Base-by-base conservation (phyloP, 2,888 invertebrate genomes). In the Aleiodes alternator region DNA sequence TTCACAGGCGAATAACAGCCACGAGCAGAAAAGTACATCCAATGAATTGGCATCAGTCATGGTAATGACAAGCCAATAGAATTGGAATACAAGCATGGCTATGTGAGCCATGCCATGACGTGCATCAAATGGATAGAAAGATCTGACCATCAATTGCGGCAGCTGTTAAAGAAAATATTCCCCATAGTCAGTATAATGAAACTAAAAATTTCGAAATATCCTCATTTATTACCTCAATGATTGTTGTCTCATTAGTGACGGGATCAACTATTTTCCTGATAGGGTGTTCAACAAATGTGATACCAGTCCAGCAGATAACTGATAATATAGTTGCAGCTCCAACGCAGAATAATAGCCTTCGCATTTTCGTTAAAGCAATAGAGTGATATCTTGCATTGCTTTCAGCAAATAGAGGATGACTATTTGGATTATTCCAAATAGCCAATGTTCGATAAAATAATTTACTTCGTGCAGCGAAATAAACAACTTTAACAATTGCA, bases 1-100 rank as follows among this genome's bases (percentile, higher is more conserved):
- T 83, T 96, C 96, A 83, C 96, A 96, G 0, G 96, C 95, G 84
- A 95, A 96, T 76, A 96, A 93, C 80, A 96, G 85, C 95, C 95
- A 96, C 0, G 95, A 96, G 86, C 96, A 96, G 90, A 96, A 96
- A 82, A 96, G 90, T 0, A 95, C 93, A 85, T 96, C 96, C 57
- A 92, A 77, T n/a, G 92, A 87, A 82, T 92, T 93, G 0, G 92
- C 90, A 56, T 93, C 92, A 0, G 91, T 83, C 92, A 94, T 92
- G 0, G 94, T 90, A 84, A 94, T 93, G 7, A 94, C 81, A 0
- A 95, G 88, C 91, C 93, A 95, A 85, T 94, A 94, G 14, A 94
- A 90, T 92, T 94, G 96, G 83, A 92, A 94, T 29, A 90, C 90
- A 79, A 96, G 92, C 0, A 94, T 92, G 3, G 94, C 84, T 9